Evolutionary conservation across 2,797 vertebrate species (phyloP), one percentile per base, ranked within the genome.

Genomic region (Falco cherrug): DNA sequence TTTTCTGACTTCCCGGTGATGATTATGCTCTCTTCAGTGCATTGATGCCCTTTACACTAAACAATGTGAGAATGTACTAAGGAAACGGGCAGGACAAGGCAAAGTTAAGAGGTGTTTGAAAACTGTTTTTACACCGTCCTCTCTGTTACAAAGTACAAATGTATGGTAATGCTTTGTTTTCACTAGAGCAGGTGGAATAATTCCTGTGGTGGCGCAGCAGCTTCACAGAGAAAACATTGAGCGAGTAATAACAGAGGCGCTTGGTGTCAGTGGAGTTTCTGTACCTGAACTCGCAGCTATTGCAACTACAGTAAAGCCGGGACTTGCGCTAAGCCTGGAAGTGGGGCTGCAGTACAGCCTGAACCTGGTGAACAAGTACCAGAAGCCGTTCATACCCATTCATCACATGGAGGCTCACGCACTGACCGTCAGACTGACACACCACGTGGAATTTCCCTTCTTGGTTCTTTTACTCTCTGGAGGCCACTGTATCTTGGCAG

Each of bases 371-470:
- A 96, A 92, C 60, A 97, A 65, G 47, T 97, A 99, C 81, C 87
- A 98, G 93, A 99, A 98, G 93, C 99, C 98, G 0, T 99, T 99
- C 95, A 99, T 99, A 86, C 99, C 99, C 73, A 98, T 99, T 87
- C 99, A 99, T 91, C 99, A 99, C 95, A 99, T 99, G 99, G 99
- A 99, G 85, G 99, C 99, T 24, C 99, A 99, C 2, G 99, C 99
- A 2, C 98, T 99, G 50, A 99, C 99, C 4, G 69, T 99, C 90
- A 98, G 99, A 86, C 98, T 99, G 97, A 98, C 98, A 0, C 97
- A 98, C 16, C 96, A 89, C 1, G 96, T 99, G 13, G 94, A 98
- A 16, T 99, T 99, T 92, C 99, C 99, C 15, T 99, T 99, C 95
- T 98, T 99, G 60, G 99, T 99, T 20, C 98, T 99, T 80, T 97